Conservation (phyloP, 2,888 invertebrate species). For the Caenorhabditis doughertyi region DNA sequence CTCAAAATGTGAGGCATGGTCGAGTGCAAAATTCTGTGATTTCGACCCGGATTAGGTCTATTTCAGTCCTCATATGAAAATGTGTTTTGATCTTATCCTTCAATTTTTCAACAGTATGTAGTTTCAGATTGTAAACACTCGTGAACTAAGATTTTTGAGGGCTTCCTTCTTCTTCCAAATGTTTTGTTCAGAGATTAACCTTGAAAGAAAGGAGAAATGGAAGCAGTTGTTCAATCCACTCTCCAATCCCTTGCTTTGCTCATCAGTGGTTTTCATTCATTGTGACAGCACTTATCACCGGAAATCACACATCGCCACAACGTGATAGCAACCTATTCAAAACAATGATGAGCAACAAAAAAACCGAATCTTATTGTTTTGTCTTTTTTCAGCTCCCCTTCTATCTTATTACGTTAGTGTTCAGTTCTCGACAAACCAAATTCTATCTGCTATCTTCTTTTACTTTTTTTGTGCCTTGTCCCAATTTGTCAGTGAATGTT, state of each 20-base stretch:
- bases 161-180: not conserved
- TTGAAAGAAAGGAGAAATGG: not conserved
- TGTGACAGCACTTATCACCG: conserved; percentile 35
- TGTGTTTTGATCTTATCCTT: not conserved
- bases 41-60: too few species aligned
- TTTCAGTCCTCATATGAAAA: too few species aligned
- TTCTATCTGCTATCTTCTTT: conserved; percentile 20
- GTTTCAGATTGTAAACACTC: not conserved
- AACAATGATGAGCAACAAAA: conserved; percentile 3
- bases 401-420: not conserved
- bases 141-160: not conserved
- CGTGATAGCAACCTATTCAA: conserved; percentile 14
- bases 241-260: conserved; percentile 9
- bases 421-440: conserved; percentile 7
- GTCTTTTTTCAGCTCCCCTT: not conserved
- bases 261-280: conserved; percentile 34
- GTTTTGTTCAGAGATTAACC: conserved; percentile 9
- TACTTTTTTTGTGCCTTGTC: conserved; percentile 17
- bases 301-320: conserved; percentile 35
- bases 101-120: not conserved
- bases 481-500: conserved; percentile 38
- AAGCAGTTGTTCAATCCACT: too few species aligned
- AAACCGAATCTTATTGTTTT: not conserved
- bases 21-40: too few species aligned
- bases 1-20: too few species aligned